Conservation (phyloP, 1,140 invertebrate genomes). For the Berghia stephanieae region DNA sequence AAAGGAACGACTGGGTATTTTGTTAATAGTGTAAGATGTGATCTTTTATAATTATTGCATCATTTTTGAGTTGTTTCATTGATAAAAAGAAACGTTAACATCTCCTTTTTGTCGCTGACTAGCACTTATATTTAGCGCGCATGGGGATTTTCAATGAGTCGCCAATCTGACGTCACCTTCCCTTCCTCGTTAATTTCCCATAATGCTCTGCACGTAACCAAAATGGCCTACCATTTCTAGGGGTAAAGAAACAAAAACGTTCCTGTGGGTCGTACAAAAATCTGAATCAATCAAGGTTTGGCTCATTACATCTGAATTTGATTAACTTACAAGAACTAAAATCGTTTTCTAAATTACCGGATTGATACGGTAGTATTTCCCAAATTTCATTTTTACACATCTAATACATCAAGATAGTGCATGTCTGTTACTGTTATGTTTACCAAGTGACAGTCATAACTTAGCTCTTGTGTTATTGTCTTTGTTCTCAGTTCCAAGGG, state of each 20-base stretch:
- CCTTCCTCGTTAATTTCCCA: no score
- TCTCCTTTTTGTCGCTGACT: no score
- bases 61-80: no score
- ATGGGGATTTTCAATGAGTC: no score
- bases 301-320: no score
- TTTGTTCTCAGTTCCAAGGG: conserved; percentile 42
- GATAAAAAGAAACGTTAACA: no score
- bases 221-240: conserved; percentile 21
- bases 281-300: conserved; percentile 27
- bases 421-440: background rate
- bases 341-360: conserved; percentile 28
- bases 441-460: conserved; percentile 8
- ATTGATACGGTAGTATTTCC: conserved; percentile 33
- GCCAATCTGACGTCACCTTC: no score
- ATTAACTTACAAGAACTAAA: no score
- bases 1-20: no score
- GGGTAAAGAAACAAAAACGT: conserved; percentile 11
- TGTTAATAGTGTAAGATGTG: no score
- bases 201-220: conserved; percentile 14
- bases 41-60: no score
- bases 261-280: conserved; percentile 17
- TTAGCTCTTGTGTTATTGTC: conserved; percentile 28
- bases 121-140: no score
- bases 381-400: conserved; percentile 48
- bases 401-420: conserved; percentile 29